Base-by-base conservation (phyloP, 2,113 vertebrate genomes). In the Conger conger region DNA sequence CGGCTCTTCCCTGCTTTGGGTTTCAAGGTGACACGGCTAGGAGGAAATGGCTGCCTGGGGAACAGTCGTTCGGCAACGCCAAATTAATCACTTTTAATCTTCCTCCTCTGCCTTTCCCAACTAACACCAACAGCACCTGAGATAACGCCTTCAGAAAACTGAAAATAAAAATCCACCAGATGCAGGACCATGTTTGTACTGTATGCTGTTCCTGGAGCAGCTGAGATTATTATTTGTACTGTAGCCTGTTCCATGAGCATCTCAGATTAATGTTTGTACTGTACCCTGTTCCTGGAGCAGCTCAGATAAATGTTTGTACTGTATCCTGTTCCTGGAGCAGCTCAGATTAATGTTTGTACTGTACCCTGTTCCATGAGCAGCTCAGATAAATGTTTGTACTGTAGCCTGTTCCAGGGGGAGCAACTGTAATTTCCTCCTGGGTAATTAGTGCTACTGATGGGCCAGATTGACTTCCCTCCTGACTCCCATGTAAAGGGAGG, bases 71-170 rank as follows among this genome's bases (percentile, higher is more conserved):
- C 89, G n/a, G 89, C 88, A 89, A 88, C 91, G 88, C 90, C 93
- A 92, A 90, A 93, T 93, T 94, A 95, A 94, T 94, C 91, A 91
- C 87, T 93, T 94, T 93, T 94, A 93, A 94, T 93, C 92, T 91
- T 79, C 91, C 84, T 92, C 93, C 92, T 91, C 89, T 91, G 92
- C 94, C 94, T 94, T 94, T 94, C 91, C 90, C 92, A 94, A 95
- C 95, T 95, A 95, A 94, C 92, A 94, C 94, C 91, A 68, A 68
- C 23, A 4, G 4, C 27, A 27, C 27, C 27, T 20, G 20, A 68
- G 23, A 9, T n/a, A 68, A 1, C 40, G 40, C 40, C 40, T 42
- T 42, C 9, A 3, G 4, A 42, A 42, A 68, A 68, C 18, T 18
- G 17, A 68, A 68, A 68, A 68, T 8, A 68, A 68, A 68, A 68